Evolutionary conservation across 2,888 invertebrate genomes (phyloP), one percentile per base, ranked within the genome.

Genomic region (Halictus quadricinctus): DNA sequence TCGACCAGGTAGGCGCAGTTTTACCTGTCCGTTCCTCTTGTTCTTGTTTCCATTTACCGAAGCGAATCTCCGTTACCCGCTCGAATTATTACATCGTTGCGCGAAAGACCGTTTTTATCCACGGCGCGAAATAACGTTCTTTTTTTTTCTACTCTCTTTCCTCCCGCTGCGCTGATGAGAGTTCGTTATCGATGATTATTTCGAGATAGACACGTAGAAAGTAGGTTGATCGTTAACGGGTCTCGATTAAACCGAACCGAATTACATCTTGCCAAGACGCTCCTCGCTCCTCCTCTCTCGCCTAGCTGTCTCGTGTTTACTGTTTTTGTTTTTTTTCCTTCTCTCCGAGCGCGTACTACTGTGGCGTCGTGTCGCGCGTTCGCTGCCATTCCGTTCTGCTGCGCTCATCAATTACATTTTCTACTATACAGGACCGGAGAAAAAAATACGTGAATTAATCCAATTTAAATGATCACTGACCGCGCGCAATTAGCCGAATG

Each of bases 1-100:
- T 98, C 74, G 98, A 98, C 95, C 95, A 96, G 95, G 95, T 95
- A 88, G 25, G 50, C 25, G 70, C 70, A 13, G 46, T 7, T 69
- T 69, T 36, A 48, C 64, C 54, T 46, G 25, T 36, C 54, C 43
- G 69, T 74, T 43, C 46, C 13, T 80, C 36, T 43, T n/a, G 6
- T 64, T 77, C 69, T 25, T 18, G 29, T 50, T 78, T 72, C 48
- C 46, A n/a, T 64, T 64, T 43, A 50, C 60, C 29, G 50, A 60
- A 58, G 64, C 54, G 75, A 29, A 83, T 64, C 54, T 83, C 58
- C 58, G 41, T 81, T 74, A 69, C 18, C 48, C 18, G 7, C 54
- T 36, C 12, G 50, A n/a, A 81, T 70, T 74, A 76, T 60, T 80
- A 72, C 25, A 80, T 58, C 13, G 43, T 29, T 7, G 15, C 36